phyloP scores from a whole-genome alignment of 30 jellyfish, hydroid and myxozoan genomes.

The Mastigias papua region DNA sequence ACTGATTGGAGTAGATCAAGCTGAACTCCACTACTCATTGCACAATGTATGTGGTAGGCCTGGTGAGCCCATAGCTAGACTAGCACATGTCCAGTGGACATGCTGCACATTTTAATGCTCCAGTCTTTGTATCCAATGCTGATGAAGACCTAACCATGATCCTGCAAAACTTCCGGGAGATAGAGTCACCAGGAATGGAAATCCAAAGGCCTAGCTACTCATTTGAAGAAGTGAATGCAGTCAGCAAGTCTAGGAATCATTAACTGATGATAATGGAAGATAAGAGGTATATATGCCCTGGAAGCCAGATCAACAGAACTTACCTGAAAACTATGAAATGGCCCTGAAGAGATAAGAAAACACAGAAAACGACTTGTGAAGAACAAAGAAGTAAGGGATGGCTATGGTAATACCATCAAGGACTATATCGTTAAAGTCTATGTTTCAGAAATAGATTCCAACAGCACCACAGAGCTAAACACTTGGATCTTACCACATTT shows the following conservation, averaged over 20 bases:
- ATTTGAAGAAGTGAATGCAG: conserved; percentile 11
- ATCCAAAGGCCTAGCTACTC: not conserved
- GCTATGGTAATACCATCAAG: conserved; percentile 16
- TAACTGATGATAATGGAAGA: conserved; percentile 30
- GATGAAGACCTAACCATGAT: not conserved
- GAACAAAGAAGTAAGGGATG: conserved; percentile 41
- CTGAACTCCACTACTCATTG: not conserved
- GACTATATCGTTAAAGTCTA: conserved; percentile 37
- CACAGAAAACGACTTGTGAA: conserved; percentile 48
- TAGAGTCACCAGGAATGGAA: not conserved
- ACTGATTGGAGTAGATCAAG: conserved; percentile 27
- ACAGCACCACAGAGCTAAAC: not conserved
- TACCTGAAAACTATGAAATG: conserved; percentile 35
- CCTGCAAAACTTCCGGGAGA: conserved; percentile 16
- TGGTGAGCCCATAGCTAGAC: conserved; percentile 56
- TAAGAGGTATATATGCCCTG: conserved; percentile 52
- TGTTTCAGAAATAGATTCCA: not conserved
- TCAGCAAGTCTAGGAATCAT: conserved; percentile 26
- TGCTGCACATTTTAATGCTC: not conserved
- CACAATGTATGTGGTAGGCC: conserved; percentile 14
- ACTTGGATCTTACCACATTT: conserved; percentile 30
- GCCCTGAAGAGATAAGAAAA: conserved; percentile 32
- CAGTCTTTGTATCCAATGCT: not conserved
- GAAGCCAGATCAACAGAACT: not conserved
- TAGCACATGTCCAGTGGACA: conserved; percentile 1